Evolutionary conservation across 2,888 invertebrate species (phyloP), one percentile per base, ranked within the genome.

Genomic region (Glyphotaelius pellucidus): DNA sequence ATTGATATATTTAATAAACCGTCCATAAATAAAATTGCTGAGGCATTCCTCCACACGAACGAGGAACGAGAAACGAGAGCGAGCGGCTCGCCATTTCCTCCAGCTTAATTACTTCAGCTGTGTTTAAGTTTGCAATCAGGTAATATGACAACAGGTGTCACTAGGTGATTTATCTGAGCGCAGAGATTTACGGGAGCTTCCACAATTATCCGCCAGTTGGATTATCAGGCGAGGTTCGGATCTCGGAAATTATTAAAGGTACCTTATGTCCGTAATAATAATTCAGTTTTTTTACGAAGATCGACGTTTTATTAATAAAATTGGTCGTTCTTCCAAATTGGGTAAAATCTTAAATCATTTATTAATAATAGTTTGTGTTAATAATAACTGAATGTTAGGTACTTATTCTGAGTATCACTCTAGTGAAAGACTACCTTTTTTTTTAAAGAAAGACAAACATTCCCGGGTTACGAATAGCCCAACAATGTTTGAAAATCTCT

Each of bases 101-200:
- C 47, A 80, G 87, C 42, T 91, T 91, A 91, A 91, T 91, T 87
- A 88, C 87, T 32, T 87, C 91, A 80, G 79, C 87, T 81, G 81
- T 88, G 80, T 91, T 85, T 91, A 91, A 91, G 89, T 89, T 84
- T 89, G 86, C 89, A 47, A 80, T 91, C 89, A 89, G 67, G 80
- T 91, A 91, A 91, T 91, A 90, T 91, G 91, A 91, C 91, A 89
- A 81, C 85, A 83, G 85, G 83, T 91, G 91, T 90, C 91, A 47
- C 35, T 35, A 32, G 32, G 14, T 83, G 89, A 91, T 91, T 91
- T 89, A 91, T 91, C 81, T 35, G 67, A 30, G 85, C 15, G 11
- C 31, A 42, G 47, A 86, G 86, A 85, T 86, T 85, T 85, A 85
- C 67, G 79, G 79, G 67, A 35, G 47, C 80, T 32, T 79, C 86